Evolutionary conservation across 2,888 invertebrate genomes (phyloP).

Genomic region (Eristalis pertinax): DNA sequence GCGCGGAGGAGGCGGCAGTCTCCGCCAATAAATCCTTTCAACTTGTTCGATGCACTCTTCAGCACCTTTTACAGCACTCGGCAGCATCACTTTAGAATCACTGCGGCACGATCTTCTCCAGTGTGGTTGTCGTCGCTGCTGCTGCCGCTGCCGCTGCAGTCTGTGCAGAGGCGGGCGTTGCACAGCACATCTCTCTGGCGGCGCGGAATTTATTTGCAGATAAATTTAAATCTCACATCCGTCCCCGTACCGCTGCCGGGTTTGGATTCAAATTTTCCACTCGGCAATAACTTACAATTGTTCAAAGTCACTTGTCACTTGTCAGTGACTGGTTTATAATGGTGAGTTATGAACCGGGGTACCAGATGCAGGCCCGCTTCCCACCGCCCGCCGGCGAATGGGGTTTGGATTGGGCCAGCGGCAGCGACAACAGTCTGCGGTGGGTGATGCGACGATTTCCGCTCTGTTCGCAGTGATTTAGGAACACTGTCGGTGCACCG

Average conservation of each 20-base stretch:
- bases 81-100: slow-evolving; percentile 64
- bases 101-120: slow-evolving; percentile 61
- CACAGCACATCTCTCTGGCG: not conserved
- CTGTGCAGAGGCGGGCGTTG: not conserved
- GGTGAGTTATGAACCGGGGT: slow-evolving; percentile 67
- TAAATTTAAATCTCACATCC: slow-evolving; percentile 70
- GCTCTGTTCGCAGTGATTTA: slow-evolving; percentile 14
- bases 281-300: slow-evolving; percentile 69
- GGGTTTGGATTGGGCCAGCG: not conserved
- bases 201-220: slow-evolving; percentile 65
- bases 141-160: not conserved
- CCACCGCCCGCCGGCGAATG: not conserved
- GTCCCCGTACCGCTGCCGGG: slow-evolving; percentile 22
- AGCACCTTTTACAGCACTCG: slow-evolving; percentile 70
- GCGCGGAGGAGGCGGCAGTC: slow-evolving; percentile 24
- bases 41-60: slow-evolving; percentile 68
- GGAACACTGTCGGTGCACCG: slow-evolving; percentile 21
- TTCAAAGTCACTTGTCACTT: slow-evolving; percentile 71
- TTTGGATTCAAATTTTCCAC: slow-evolving; percentile 60
- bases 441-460: not conserved
- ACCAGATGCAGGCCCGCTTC: slow-evolving; percentile 41
- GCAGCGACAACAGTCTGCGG: not conserved
- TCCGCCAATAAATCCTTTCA: slow-evolving; percentile 66
- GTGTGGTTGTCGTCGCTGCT: not conserved
- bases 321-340: slow-evolving; percentile 71